Base-by-base conservation (phyloP, 2,888 invertebrate species). In the Agonopterix subpropinquella region DNA sequence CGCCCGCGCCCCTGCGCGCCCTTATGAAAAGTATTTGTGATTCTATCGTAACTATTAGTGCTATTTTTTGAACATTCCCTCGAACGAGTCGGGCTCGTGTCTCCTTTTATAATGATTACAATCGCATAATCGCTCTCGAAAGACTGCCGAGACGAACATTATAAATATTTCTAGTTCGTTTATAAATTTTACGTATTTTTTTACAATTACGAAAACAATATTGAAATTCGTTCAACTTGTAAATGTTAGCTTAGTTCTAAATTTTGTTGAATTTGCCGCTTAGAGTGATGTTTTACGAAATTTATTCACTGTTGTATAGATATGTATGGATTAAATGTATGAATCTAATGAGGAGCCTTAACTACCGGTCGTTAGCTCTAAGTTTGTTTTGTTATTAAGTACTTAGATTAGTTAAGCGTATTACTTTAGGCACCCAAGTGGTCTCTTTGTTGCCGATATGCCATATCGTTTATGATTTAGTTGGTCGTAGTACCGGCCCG, bases 291-390 rank as follows among this genome's bases (percentile, higher is more conserved):
- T 77, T 79, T 77, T 81, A 52, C 77, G 68, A 70, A 80, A 73
- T 81, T 78, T 81, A 80, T 84, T 84, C 70, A 79, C 76, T 85
- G 85, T 86, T 86, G 80, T 86, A 77, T 82, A 81, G 77, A 73
- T 78, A 77, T 73, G 66, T 75, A 75, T 70, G 66, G 59, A 55
- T 62, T 62, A 67, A 65, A 70, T 68, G 72, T 75, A 75, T 77
- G 72, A 69, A 72, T 77, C 67, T 77, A 75, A 78, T 61, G 72
- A 72, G 64, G 67, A 84, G 84, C 85, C 82, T 86, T 83, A 81
- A 64, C 67, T 80, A 68, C 73, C 72, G 73, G 62, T 67, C 58
- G 66, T 77, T 82, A 82, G 77, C 62, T 73, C 64, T 79, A 79
- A 77, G 75, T 85, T 84, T 64, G 70, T 81, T 83, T 68, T 66